Evolutionary conservation across 1,140 invertebrate genomes (phyloP).

Genomic region (Oryzaephilus surinamensis): DNA sequence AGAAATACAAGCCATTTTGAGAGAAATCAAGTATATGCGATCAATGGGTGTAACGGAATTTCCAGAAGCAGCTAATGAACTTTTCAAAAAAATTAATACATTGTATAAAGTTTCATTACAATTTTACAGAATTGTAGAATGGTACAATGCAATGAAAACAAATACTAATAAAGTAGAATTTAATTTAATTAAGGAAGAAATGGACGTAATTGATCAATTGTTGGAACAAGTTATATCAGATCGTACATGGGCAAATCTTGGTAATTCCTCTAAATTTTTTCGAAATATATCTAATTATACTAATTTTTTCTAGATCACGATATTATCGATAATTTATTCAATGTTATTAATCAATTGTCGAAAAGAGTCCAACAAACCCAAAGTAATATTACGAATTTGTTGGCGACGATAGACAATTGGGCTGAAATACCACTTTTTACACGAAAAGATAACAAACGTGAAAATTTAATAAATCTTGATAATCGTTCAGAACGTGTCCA

Average conservation of each 20-base stretch:
- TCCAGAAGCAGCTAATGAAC: constrained; percentile 43
- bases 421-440: constrained; percentile 57
- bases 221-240: constrained; percentile 49
- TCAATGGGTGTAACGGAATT: constrained; percentile 37
- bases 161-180: constrained; percentile 55
- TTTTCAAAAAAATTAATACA: constrained; percentile 45
- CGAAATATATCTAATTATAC: too few species aligned
- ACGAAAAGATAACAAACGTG: constrained; percentile 48
- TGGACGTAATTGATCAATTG: constrained; percentile 50
- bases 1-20: constrained; percentile 42
- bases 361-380: constrained; percentile 3
- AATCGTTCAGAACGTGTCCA: constrained; percentile 44
- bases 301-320: constrained; percentile 1
- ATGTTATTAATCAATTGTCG: constrained; percentile 5
- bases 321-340: constrained; percentile 2
- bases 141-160: constrained; percentile 58
- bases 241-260: constrained; percentile 58
- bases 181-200: constrained; percentile 53
- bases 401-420: constrained; percentile 48
- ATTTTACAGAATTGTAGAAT: constrained; percentile 43
- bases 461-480: constrained; percentile 47
- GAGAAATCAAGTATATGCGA: constrained; percentile 54
- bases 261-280: too few species aligned
- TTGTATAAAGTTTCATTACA: constrained; percentile 37
- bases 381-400: constrained; percentile 3